Percentiles rank a stretch among this genome's conserved stretches.
Conservation (phyloP, 2,888 invertebrate species). For the Cancer borealis region DNA sequence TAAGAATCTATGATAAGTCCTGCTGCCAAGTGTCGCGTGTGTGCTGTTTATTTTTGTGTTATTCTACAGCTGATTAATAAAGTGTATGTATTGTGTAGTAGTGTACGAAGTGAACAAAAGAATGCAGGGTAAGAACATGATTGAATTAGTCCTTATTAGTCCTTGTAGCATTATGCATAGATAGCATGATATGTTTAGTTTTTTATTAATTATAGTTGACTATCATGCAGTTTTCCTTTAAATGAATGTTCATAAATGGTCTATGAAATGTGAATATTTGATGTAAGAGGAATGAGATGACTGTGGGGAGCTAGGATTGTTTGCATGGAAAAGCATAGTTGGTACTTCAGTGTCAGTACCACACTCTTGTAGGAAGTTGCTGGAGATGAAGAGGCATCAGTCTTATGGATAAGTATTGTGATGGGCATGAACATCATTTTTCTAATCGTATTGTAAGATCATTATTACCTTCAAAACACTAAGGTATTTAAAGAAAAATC, state of each 20-base stretch:
- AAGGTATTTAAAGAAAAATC: not conserved
- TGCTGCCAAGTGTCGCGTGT: not conserved
- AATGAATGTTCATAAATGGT: not conserved
- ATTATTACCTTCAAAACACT: not conserved
- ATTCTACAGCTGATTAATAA: not conserved
- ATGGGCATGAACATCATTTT: not conserved
- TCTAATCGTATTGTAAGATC: no score
- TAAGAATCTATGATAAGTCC: not conserved
- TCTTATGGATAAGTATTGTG: not conserved
- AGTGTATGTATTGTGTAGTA: not conserved
- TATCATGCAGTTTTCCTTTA: not conserved
- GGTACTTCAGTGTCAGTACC: not conserved
- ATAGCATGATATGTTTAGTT: constrained; percentile 3
- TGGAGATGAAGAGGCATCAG: not conserved
- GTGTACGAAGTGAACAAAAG: not conserved
- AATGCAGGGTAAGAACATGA: not conserved
- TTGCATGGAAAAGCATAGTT: not conserved
- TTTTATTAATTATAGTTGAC: not conserved
- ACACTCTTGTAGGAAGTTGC: not conserved
- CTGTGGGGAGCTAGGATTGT: not conserved
- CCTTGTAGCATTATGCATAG: not conserved
- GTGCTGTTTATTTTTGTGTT: not conserved
- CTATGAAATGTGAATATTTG: not conserved
- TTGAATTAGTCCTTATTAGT: not conserved
- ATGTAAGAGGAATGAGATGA: not conserved